Evolutionary conservation across 2,888 invertebrate species (phyloP), one percentile per base, ranked within the genome.

Genomic region (Pardosa pseudoannulata): DNA sequence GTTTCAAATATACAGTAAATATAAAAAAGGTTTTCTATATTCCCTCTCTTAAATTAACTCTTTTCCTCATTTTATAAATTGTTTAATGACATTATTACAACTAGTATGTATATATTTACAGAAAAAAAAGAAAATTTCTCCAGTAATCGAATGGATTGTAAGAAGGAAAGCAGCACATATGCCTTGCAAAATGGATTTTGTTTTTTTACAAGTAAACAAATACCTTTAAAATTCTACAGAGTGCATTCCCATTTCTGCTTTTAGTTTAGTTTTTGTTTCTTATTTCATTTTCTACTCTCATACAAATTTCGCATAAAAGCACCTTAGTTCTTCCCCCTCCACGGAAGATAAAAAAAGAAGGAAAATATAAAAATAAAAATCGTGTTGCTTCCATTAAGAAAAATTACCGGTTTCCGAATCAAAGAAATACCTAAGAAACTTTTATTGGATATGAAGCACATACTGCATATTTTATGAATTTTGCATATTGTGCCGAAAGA

Each of bases 381-480:
- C 3, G 23, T 56, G 3, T 56, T 19, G 23, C 23, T 23, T 56
- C 56, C 23, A 23, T 56, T 56, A 23, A 56, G 23, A 56, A 56
- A 56, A 56, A 56, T 56, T 56, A 23, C 56, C 16, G 16, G 5
- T 1, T 19, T 23, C 5, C 1, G 23, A 56, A 6, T 23, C 1
- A 56, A 56, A 23, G 23, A 56, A 23, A 23, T 23, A 23, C 3
- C 11, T 5, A 23, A 3, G 23, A 56, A 23, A 56, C 46, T 23
- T 19, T 56, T 56, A 56, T 56, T 56, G 56, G 56, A 56, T 5
- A 56, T 56, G 56, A 56, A 23, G 23, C 5, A 56, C 2, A 23
- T 23, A 23, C 23, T 56, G 56, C 56, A 56, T 56, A 56, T 56
- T 56, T 56, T 56, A 56, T 56, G 56, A 56, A 56, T 56, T n/a